These are phyloP conservation scores for Goniozus legneri DNA, from an alignment of 1,140 invertebrate genomes.

Conservation along the genomic window DNA sequence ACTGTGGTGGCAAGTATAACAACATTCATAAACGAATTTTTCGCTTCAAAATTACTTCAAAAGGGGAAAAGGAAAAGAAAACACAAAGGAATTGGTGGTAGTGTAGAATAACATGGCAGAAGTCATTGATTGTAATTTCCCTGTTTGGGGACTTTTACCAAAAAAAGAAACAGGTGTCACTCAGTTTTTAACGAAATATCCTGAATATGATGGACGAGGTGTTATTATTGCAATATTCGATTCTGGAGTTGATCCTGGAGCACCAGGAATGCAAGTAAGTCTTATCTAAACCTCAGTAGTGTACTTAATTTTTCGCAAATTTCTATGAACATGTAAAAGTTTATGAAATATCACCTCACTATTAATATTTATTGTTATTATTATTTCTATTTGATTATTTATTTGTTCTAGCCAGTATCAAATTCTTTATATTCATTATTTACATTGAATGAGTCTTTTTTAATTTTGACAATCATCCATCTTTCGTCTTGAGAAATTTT, in stretches of 20 bases:
- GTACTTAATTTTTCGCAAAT: too few species aligned
- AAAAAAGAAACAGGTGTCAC: slow-evolving; percentile 93
- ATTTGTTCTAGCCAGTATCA: too few species aligned
- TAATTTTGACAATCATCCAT: too few species aligned
- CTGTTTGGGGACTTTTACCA: slow-evolving; percentile 79
- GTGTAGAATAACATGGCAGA: slow-evolving; percentile 56
- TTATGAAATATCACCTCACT: slow-evolving; percentile 17
- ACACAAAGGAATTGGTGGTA: too few species aligned
- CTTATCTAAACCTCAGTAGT: background rate
- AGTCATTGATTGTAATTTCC: slow-evolving; percentile 74
- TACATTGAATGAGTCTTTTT: too few species aligned
- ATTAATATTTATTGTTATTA: background rate
- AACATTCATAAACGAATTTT: slow-evolving; percentile 20
- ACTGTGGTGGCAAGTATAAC: slow-evolving; percentile 30
- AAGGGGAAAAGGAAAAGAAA: too few species aligned
- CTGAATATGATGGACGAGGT: slow-evolving; percentile 88
- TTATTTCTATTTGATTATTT: too few species aligned
- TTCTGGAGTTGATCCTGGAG: slow-evolving; percentile 95
- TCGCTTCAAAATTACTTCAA: slow-evolving; percentile 3
- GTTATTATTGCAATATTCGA: slow-evolving; percentile 94
- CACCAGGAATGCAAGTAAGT: slow-evolving; percentile 86
- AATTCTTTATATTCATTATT: too few species aligned
- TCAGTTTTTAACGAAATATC: slow-evolving; percentile 86
- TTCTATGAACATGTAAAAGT: too few species aligned
- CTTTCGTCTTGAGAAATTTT: too few species aligned